Conservation (phyloP, 2,888 invertebrate genomes). For the Eremobia ochroleuca region DNA sequence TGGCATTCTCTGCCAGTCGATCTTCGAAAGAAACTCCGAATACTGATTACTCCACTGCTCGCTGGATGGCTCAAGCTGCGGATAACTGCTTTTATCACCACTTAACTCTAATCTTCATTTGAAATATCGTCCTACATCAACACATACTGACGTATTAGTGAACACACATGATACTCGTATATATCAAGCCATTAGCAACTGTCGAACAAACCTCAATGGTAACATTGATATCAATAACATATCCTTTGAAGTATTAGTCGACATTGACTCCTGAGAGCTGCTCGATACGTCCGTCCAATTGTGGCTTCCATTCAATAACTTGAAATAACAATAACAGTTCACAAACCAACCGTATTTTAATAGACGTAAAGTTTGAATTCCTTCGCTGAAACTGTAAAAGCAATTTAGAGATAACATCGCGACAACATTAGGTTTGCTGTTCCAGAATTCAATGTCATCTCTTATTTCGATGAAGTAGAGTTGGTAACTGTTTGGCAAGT, state of each 20-base stretch:
- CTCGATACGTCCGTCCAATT: constrained; percentile 61
- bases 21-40: not conserved
- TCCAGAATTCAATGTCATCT: not conserved
- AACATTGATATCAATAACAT: constrained; percentile 58
- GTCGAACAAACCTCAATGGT: constrained; percentile 31
- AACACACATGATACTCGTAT: not conserved
- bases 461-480: constrained; percentile 37
- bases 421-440: constrained; percentile 34
- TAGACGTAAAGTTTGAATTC: constrained; percentile 52
- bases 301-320: constrained; percentile 57
- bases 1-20: not conserved
- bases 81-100: too few relatives aligned
- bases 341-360: constrained; percentile 34
- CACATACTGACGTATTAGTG: constrained; percentile 4
- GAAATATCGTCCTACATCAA: not conserved
- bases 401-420: constrained; percentile 58
- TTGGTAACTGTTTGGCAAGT: constrained; percentile 22
- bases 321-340: constrained; percentile 5
- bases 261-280: constrained; percentile 35
- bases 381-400: constrained; percentile 44
- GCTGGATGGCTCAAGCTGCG: too few relatives aligned
- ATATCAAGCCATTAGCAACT: constrained; percentile 4
- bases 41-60: not conserved
- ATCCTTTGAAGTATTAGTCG: constrained; percentile 59
- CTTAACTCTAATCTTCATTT: not conserved